Conservation (phyloP, 2,113 vertebrate species). For the Corythoichthys intestinalis region DNA sequence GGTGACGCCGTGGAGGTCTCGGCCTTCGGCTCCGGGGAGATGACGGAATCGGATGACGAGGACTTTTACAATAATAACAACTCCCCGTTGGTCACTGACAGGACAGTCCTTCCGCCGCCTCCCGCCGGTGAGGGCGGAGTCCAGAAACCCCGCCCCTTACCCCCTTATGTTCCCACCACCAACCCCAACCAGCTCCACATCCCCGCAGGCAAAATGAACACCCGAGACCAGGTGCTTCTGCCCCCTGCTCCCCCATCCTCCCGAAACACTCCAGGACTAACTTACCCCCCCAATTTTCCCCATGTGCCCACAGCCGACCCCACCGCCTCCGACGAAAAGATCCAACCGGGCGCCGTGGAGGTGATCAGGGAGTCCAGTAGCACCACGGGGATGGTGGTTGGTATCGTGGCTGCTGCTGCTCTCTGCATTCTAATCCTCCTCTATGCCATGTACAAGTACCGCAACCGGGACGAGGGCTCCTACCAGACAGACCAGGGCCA, state of each 20-base stretch:
- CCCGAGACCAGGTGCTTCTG: slow-evolving; percentile 85
- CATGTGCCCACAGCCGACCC: slow-evolving; percentile 91
- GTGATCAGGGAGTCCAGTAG: slow-evolving; percentile 92
- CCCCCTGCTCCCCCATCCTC: slow-evolving; percentile 83
- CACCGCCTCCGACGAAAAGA: slow-evolving; percentile 82
- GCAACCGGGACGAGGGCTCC: slow-evolving; percentile 92
- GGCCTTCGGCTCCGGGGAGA: slow-evolving; percentile 89
- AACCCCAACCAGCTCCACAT: slow-evolving; percentile 82
- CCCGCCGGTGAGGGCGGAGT: slow-evolving; percentile 73
- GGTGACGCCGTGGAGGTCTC: slow-evolving; percentile 89
- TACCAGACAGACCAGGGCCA: slow-evolving; percentile 90
- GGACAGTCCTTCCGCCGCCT: slow-evolving; percentile 83
- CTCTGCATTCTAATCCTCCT: slow-evolving; percentile 97
- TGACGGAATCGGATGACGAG: slow-evolving; percentile 90
- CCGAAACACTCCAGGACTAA: slow-evolving; percentile 80
- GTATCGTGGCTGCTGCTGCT: slow-evolving; percentile 91
- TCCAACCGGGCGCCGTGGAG: slow-evolving; percentile 85
- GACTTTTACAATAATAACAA: slow-evolving; percentile 92
- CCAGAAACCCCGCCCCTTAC: slow-evolving; percentile 72
- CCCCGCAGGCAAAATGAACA: slow-evolving; percentile 91
- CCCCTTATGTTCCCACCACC: slow-evolving; percentile 75
- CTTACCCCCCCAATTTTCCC: slow-evolving; percentile 84
- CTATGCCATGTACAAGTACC: slow-evolving; percentile 97
- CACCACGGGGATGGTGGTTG: slow-evolving; percentile 96
- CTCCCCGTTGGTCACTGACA: slow-evolving; percentile 89